Base-by-base conservation (phyloP, 2,888 invertebrate species). In the Andricus quercusramuli region DNA sequence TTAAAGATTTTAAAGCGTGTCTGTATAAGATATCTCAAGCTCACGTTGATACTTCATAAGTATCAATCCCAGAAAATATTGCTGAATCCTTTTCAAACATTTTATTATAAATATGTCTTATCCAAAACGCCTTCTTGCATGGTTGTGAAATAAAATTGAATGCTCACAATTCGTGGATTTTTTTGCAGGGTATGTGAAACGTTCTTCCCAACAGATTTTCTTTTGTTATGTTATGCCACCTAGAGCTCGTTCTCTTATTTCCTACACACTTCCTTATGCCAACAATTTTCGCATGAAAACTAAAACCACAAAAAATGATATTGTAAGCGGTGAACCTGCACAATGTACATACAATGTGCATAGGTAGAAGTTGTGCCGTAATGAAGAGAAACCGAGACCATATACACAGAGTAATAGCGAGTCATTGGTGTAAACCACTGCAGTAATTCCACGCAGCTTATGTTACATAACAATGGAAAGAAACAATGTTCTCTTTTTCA, bases 401-500 rank as follows among this genome's bases (percentile, higher is more conserved):
- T 32, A 74, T 25, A 65, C 44, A 25, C 74, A 80, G 77, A 67
- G 78, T 64, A 79, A 66, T 56, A 32, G 20, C 79, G 77, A 77
- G 29, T 82, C 77, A 80, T 84, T 84, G 80, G 83, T 82, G 83
- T 82, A 82, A 84, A 84, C 79, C 83, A 82, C 81, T 83, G 82
- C 80, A 77, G 83, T 86, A 85, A 87, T 85, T 80, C 81, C 70
- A 79, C 76, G 62, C 78, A 80, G 86, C 84, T 86, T 85, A 87
- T 82, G 83, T 86, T 85, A 84, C 85, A 83, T 82, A 82, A 85
- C 83, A 85, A 84, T 84, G 80, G 78, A 83, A 83, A 78, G 79
- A 83, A 85, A 87, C 81, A 82, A 65, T 77, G 17, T 56, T 25
- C 41, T 65, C 64, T 81, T 83, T 83, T 84, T 80, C 6, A 56